Conservation (phyloP, 2,888 invertebrate species). For the Hartigia nigra region DNA sequence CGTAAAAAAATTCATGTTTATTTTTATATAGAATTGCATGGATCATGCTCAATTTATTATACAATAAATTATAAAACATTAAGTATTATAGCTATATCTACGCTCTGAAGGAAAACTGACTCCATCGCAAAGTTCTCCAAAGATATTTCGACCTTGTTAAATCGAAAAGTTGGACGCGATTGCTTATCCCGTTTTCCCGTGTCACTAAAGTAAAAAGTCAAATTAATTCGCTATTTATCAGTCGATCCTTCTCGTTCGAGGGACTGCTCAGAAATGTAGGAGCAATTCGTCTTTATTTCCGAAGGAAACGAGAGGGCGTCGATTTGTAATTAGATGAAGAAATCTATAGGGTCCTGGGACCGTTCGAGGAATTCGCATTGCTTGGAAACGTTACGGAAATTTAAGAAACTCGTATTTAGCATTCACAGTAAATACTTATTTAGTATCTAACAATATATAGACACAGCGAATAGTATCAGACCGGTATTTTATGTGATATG, state of each 20-base stretch:
- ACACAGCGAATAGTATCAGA: neutral
- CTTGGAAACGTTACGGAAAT: neutral
- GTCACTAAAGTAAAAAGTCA: conserved; percentile 8
- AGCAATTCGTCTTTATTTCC: conserved; percentile 22
- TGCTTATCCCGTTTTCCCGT: neutral
- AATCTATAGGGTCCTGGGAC: conserved; percentile 4
- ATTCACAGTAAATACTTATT: neutral
- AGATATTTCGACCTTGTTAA: neutral
- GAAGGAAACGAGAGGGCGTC: conserved; percentile 16
- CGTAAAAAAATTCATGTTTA: neutral
- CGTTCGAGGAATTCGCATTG: neutral
- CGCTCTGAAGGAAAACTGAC: neutral
- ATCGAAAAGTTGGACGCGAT: neutral
- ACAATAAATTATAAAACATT: no score
- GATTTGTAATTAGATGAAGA: conserved; percentile 22
- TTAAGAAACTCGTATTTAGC: neutral
- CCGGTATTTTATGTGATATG: neutral
- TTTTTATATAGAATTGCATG: neutral
- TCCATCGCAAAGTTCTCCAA: neutral
- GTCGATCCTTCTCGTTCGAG: conserved; percentile 2
- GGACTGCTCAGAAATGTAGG: conserved; percentile 16
- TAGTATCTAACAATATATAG: neutral
- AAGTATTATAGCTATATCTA: neutral
- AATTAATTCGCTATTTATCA: conserved; percentile 24
- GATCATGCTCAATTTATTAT: neutral